These are phyloP conservation scores for Chelonus formosanus DNA, from an alignment of 2,888 invertebrate species.

Conservation along the genomic window DNA sequence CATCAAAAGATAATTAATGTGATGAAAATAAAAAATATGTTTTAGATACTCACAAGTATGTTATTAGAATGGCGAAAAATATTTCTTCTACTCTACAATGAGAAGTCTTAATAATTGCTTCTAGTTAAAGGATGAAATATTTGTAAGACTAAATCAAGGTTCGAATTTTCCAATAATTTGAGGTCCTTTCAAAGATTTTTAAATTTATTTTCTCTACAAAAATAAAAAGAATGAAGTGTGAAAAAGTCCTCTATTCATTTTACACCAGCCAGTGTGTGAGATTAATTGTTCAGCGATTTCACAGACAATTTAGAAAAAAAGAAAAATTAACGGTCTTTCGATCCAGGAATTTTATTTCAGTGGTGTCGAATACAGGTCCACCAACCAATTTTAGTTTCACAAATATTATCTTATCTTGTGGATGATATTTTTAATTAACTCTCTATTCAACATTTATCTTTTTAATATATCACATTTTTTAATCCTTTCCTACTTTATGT, in stretches of 20 bases:
- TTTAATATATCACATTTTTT: neutral
- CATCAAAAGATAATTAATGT: no score
- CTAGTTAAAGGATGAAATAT: no score
- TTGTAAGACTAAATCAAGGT: no score
- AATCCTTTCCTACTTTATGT: slow-evolving; percentile 4
- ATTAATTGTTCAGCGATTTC: slow-evolving; percentile 6
- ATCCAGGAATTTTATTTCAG: slow-evolving; percentile 23
- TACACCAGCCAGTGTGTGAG: neutral
- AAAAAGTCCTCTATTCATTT: neutral
- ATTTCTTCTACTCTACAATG: no score
- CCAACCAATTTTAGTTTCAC: slow-evolving; percentile 12
- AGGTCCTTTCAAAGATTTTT: no score
- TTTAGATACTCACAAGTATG: no score
- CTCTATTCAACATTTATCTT: slow-evolving; percentile 21
- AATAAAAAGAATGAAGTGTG: neutral
- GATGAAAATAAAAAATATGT: no score
- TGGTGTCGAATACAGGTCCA: slow-evolving; percentile 7
- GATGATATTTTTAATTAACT: slow-evolving; percentile 9
- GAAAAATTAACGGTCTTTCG: slow-evolving; percentile 1
- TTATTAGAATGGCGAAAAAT: no score
- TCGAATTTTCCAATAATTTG: no score
- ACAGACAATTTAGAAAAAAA: neutral
- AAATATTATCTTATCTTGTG: slow-evolving; percentile 31
- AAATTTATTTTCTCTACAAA: neutral
- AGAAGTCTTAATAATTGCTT: no score